Conservation (phyloP, 2,888 invertebrate genomes). For the Watsonalla cultraria region DNA sequence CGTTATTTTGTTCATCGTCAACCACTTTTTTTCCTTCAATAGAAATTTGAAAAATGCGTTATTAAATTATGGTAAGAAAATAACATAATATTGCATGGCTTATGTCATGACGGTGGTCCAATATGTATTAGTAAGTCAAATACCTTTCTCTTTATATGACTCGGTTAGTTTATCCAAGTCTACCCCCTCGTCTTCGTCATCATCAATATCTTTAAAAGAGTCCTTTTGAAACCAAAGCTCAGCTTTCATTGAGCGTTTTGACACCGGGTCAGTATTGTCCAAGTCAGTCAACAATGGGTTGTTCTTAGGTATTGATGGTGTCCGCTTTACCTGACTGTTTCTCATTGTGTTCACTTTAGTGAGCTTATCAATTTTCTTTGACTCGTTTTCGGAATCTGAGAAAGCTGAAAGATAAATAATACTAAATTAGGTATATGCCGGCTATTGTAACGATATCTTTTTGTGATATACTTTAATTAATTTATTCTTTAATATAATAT, state of each 20-base stretch:
- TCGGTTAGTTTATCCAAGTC: constrained; percentile 90
- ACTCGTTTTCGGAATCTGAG: constrained; percentile 81
- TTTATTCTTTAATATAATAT: no score
- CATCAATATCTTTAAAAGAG: constrained; percentile 86
- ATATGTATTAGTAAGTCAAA: not conserved
- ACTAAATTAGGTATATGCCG: no score
- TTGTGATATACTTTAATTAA: not conserved
- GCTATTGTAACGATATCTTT: no score
- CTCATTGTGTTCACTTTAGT: constrained; percentile 61
- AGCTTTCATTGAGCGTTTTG: constrained; percentile 86
- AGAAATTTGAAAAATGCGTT: no score
- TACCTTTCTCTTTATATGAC: constrained; percentile 85
- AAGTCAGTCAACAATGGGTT: constrained; percentile 90
- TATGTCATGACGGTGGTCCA: not conserved
- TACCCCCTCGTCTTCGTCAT: constrained; percentile 91
- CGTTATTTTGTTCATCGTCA: constrained; percentile 32
- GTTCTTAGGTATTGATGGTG: constrained; percentile 48
- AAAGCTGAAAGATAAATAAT: constrained; percentile 67
- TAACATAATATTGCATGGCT: not conserved
- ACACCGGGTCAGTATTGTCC: constrained; percentile 85
- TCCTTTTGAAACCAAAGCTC: constrained; percentile 94
- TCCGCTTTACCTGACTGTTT: constrained; percentile 49
- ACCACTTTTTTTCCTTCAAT: constrained; percentile 51
- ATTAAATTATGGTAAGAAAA: no score
- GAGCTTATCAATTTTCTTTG: constrained; percentile 55